Percentiles rank a stretch among this genome's conserved stretches.
Evolutionary conservation across 2,888 invertebrate species (phyloP).

Genomic region (Cheiracanthium punctorium): DNA sequence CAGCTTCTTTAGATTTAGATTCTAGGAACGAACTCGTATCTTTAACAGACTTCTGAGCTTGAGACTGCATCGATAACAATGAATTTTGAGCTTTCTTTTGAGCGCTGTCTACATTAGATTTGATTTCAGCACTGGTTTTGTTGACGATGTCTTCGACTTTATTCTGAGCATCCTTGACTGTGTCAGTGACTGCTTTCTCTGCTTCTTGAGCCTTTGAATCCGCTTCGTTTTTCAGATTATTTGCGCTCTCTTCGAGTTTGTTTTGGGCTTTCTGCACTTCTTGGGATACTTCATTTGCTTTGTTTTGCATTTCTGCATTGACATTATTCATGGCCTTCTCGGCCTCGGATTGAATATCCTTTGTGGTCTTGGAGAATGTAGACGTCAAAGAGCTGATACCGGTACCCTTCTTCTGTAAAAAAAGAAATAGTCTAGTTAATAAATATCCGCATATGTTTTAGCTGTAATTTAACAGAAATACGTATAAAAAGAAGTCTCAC

Average conservation of each 20-base stretch:
- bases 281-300: conserved; percentile 29
- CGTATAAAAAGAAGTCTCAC: too few relatives aligned
- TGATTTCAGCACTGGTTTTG: conserved; percentile 30
- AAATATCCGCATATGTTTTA: too few relatives aligned
- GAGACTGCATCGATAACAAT: conserved; percentile 19
- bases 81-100: conserved; percentile 38
- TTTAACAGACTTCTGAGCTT: conserved; percentile 36
- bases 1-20: conserved; percentile 42
- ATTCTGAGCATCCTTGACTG: conserved; percentile 22
- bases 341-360: conserved; percentile 39
- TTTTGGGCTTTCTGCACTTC: conserved; percentile 27
- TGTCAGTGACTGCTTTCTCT: conserved; percentile 33
- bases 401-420: conserved; percentile 49
- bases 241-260: conserved; percentile 32
- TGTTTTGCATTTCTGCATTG: conserved; percentile 44
- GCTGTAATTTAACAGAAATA: too few relatives aligned
- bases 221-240: conserved; percentile 37
- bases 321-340: conserved; percentile 35
- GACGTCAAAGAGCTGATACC: conserved; percentile 36
- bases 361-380: conserved; percentile 45
- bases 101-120: conserved; percentile 32
- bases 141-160: conserved; percentile 31
- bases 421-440: too few relatives aligned
- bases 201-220: conserved; percentile 50
- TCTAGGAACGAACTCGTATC: conserved; percentile 34